Evolutionary conservation across 2,113 vertebrate genomes (phyloP), one percentile per base, ranked within the genome.

Genomic region (Chloropsis cyanopogon): DNA sequence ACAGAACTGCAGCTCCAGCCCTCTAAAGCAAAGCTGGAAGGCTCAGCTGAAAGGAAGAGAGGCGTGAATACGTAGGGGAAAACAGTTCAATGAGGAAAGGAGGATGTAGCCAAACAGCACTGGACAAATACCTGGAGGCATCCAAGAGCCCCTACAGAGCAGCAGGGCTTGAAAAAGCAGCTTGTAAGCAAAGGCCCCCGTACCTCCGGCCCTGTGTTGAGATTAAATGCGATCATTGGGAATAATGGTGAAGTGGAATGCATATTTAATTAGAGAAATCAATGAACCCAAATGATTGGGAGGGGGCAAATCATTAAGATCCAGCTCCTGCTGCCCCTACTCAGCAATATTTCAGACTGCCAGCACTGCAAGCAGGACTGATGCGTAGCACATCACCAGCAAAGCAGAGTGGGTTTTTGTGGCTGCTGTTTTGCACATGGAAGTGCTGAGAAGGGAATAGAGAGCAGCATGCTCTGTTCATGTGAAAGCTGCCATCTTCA

Each of bases 201-300:
- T 53, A 11, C 24, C 64, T 78, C 75, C 63, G 65, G 70, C 23
- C 85, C 41, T 68, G 50, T 42, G 0, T 33, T 44, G 52, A 80
- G 66, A 84, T 73, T 63, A 90, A 95, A 82, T 68, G 73, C 7
- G 10, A 78, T 83, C 57, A 75, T 47, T 92, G 52, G 75, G 91
- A 92, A 86, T 92, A 95, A 95, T 50, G 52, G 82, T 88, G 78
- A 83, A 93, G 46, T 28, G 29, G 69, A 90, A 91, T 79, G 84
- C 75, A 79, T 95, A 81, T 88, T 92, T 95, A 90, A 92, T 91
- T 95, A 94, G 73, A 70, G 63, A 95, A 92, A 95, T 92, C 91
- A 90, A 81, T 85, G 49, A 64, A 89, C 31, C 65, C 79, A 82
- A 93, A 68, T 88, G 66, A 78, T 17, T 90, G 70, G 87, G 79